Percentiles rank a stretch among this genome's conserved stretches.
phyloP scores from a whole-genome alignment of 2,888 invertebrate genomes.

The Lagria hirta region DNA sequence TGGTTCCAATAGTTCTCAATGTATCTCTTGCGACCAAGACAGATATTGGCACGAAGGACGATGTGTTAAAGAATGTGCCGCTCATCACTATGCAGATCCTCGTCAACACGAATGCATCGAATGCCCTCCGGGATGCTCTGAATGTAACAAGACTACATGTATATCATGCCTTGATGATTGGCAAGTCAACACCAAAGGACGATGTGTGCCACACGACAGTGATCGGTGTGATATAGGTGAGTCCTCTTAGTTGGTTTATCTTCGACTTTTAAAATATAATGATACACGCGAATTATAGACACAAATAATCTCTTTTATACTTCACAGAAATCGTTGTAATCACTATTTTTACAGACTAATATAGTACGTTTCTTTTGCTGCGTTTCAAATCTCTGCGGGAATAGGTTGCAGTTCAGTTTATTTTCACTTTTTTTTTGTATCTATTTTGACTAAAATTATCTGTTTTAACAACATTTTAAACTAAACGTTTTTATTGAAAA shows the following conservation, averaged over 20 bases:
- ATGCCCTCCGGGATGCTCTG: conserved; percentile 76
- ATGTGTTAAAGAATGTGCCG: conserved; percentile 73
- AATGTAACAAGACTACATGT: conserved; percentile 74
- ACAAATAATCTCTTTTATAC: neutral
- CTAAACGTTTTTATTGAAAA: no score
- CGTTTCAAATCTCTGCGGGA: no score
- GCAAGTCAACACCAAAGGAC: conserved; percentile 74
- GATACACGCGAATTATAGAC: conserved; percentile 2
- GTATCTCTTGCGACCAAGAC: conserved; percentile 77
- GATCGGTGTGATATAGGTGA: conserved; percentile 69
- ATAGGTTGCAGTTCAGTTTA: no score
- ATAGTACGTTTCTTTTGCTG: no score
- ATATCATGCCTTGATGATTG: conserved; percentile 72
- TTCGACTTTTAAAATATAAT: no score
- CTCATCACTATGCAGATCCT: conserved; percentile 73
- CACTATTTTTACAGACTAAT: no score
- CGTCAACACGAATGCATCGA: conserved; percentile 77
- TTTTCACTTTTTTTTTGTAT: no score
- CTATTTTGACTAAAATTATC: no score
- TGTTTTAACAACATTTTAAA: no score
- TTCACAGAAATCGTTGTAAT: no score
- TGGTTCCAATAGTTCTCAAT: conserved; percentile 75
- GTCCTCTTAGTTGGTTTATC: no score
- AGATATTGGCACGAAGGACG: conserved; percentile 71
- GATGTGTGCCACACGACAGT: conserved; percentile 71